phyloP scores from a whole-genome alignment of 1,140 invertebrate genomes.

The Lepidurus arcticus region DNA sequence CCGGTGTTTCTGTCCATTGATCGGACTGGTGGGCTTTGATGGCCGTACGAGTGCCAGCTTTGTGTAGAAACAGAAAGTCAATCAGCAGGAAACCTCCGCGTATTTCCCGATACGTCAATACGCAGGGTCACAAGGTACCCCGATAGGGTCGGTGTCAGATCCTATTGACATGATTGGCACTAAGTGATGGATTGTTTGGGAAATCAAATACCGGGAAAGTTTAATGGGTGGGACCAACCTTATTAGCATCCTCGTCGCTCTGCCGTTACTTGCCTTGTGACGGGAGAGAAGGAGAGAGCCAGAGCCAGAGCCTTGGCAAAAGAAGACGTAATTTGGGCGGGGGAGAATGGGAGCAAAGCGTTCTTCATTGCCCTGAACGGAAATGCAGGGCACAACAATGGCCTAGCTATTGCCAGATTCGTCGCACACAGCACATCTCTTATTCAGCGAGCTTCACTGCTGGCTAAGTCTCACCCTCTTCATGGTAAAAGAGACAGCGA shows the following conservation, averaged over 20 bases:
- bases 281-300: background rate
- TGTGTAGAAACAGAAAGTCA: background rate
- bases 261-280: background rate
- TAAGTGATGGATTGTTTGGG: background rate
- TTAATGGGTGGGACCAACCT: background rate
- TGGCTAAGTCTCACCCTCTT: constrained; percentile 21
- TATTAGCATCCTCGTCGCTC: constrained; percentile 5
- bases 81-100: background rate
- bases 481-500: constrained; percentile 9
- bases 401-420: background rate
- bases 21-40: background rate
- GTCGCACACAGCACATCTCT: constrained; percentile 6
- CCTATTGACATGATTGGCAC: constrained; percentile 17
- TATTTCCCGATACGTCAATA: background rate
- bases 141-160: background rate
- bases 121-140: background rate
- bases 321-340: background rate
- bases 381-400: constrained; percentile 4
- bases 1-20: background rate
- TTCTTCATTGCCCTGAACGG: background rate
- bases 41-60: background rate
- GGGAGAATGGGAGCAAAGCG: background rate
- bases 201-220: constrained; percentile 15
- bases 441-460: constrained; percentile 14
- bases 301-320: background rate